Conservation (phyloP, 2,888 invertebrate species). For the Polymixis lichenea region DNA sequence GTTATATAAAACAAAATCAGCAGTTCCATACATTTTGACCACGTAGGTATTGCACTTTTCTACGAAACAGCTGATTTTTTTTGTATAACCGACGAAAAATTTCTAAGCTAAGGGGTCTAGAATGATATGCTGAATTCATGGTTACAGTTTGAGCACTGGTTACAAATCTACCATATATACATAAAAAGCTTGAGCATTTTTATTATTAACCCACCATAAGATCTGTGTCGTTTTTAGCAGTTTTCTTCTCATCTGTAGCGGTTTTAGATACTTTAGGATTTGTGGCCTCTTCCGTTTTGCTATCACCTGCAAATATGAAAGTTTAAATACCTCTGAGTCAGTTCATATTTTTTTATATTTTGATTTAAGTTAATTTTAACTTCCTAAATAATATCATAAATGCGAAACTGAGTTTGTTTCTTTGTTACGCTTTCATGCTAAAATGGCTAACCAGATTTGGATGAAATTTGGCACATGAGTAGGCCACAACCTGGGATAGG, state of each 20-base stretch:
- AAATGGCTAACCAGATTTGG: background rate
- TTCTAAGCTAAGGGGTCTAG: too few species aligned
- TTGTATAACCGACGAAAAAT: too few species aligned
- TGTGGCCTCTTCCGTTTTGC: conserved; percentile 78
- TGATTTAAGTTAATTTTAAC: background rate
- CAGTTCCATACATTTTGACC: too few species aligned
- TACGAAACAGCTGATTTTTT: too few species aligned
- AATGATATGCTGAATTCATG: too few species aligned
- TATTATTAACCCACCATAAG: conserved; percentile 91
- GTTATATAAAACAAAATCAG: too few species aligned
- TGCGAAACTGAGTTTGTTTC: background rate
- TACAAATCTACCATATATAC: too few species aligned
- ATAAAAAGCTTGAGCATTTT: too few species aligned
- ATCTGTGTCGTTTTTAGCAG: conserved; percentile 91
- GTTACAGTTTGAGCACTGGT: too few species aligned
- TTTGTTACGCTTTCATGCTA: background rate
- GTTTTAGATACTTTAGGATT: conserved; percentile 86
- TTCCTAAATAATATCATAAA: background rate
- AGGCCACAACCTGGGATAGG: too few species aligned
- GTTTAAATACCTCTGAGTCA: background rate
- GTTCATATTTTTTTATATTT: background rate
- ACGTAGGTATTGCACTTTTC: too few species aligned
- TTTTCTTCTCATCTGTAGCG: conserved; percentile 90
- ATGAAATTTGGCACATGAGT: background rate
- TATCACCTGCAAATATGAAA: conserved; percentile 75